These are phyloP conservation scores for Apocheima hispidaria DNA, from an alignment of 2,888 invertebrate genomes.

Conservation along the genomic window DNA sequence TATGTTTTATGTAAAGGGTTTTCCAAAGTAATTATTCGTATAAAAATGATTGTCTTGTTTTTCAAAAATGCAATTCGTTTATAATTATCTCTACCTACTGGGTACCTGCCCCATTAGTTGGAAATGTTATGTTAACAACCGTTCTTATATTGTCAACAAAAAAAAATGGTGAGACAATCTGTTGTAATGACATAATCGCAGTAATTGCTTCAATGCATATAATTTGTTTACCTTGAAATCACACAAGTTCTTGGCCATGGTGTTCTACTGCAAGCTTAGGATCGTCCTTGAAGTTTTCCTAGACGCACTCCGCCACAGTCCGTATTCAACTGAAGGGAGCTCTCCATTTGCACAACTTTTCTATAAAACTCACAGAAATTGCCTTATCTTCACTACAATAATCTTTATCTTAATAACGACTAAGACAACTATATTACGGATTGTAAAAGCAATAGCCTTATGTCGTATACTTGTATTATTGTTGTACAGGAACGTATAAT, in stretches of 20 bases:
- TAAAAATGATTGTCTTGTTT: background rate
- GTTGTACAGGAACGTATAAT: constrained; percentile 55
- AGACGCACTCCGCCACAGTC: constrained; percentile 57
- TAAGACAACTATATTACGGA: constrained; percentile 53
- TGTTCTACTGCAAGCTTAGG: constrained; percentile 18
- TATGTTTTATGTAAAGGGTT: too few relatives aligned
- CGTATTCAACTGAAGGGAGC: constrained; percentile 60
- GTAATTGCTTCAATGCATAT: constrained; percentile 21
- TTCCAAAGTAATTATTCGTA: too few relatives aligned
- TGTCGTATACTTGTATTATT: constrained; percentile 41
- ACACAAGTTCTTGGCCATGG: constrained; percentile 65
- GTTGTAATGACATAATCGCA: constrained; percentile 4
- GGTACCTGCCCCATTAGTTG: background rate
- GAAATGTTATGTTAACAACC: background rate
- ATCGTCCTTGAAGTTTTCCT: constrained; percentile 34
- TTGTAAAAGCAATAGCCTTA: constrained; percentile 65
- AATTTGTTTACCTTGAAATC: constrained; percentile 62
- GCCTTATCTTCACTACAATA: constrained; percentile 75
- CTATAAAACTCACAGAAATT: constrained; percentile 69
- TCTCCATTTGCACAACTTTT: constrained; percentile 64
- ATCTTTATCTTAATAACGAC: constrained; percentile 78
- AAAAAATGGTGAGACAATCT: background rate
- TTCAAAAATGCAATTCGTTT: background rate
- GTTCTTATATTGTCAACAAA: background rate
- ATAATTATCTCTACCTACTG: too few relatives aligned